Evolutionary conservation across 2,888 invertebrate species (phyloP), one percentile per base, ranked within the genome.

Genomic region (Machimus atricapillus): DNA sequence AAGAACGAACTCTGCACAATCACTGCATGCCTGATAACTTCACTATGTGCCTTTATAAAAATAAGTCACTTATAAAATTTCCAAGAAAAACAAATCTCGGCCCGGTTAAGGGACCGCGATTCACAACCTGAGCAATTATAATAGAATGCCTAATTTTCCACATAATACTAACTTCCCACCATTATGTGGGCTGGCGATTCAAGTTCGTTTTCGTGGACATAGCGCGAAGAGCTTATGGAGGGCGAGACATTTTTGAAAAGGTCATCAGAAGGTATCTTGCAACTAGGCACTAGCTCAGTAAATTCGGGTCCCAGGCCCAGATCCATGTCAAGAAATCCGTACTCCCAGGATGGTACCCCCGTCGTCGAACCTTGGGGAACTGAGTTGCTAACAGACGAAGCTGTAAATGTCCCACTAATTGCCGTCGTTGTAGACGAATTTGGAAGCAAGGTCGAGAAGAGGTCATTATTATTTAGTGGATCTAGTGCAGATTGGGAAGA

Each of bases 401-500:
- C 88, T 7, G 89, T 89, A 43, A 78, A 56, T 34, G 19, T 46
- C 27, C 46, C 74, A 76, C 43, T 77, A 52, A 52, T 83, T 34
- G 43, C 43, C 23, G 74, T 58, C 37, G 88, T 74, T n/a, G 92
- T 91, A 31, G 91, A 91, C 86, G 91, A 89, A 31, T 92, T 92
- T 79, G 91, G 91, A 19, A 91, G 91, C 16, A 91, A 91, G 16
- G 90, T 89, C 86, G 91, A 91, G 78, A 92, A 96, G 90, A 96
- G 93, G 93, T 97, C 96, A 93, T 96, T 96, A 93, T 96, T 96
- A 91, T 95, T 96, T 78, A 96, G 92, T 89, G 97, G 96, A 93
- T 97, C 97, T 87, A 97, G 94, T 91, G 97, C 97, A 88, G 97
- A 97, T 91, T 97, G 97, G 89, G 96, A 96, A 90, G 97, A 96